Base-by-base conservation (phyloP, 2,888 invertebrate genomes). In the Folsomia candida region DNA sequence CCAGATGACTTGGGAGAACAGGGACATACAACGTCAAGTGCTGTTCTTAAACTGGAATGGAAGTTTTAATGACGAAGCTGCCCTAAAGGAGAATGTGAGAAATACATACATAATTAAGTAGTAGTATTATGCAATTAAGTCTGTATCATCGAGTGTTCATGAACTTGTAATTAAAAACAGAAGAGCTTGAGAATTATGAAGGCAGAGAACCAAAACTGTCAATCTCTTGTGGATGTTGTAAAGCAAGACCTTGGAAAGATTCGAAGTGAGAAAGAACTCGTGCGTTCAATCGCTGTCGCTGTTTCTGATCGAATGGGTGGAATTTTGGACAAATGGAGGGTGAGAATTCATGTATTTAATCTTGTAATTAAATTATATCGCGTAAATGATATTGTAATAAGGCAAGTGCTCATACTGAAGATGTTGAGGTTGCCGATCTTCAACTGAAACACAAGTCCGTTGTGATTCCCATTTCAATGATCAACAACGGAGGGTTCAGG, bases 261-360 rank as follows among this genome's bases (percentile, higher is more conserved):
- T 14, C 20, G 60, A 22, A 67, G 51, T 51, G 78, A 78, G 54
- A 72, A 70, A n/a, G 70, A 64, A n/a, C 60, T 76, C 14, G 71
- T 79, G 0, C 62, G 59, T 14, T 26, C 75, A 2, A 74, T 79
- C 51, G 79, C 76, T 2, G 68, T 37, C 20, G 68, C 68, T 18
- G 74, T 78, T 1, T 71, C 74, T 24, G 70, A 75, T 11, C 64
- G 70, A 59, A 67, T 76, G 57, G 79, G 79, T 14, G 78, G 78
- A 14, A 64, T 66, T 0, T 47, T 78, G 20, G 74, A 77, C 28
- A 77, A 78, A 51, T 78, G 78, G 77, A 71, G 72, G 66, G 75
- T 75, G 60, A 26, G 14, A n/a, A 22, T 20, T 20, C 28, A 20
- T 25, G 22, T 18, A 47, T 61, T 60, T 18, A 25, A 57, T 9